Base-by-base conservation (phyloP, 1,140 invertebrate species). In the Coptotermes formosanus region DNA sequence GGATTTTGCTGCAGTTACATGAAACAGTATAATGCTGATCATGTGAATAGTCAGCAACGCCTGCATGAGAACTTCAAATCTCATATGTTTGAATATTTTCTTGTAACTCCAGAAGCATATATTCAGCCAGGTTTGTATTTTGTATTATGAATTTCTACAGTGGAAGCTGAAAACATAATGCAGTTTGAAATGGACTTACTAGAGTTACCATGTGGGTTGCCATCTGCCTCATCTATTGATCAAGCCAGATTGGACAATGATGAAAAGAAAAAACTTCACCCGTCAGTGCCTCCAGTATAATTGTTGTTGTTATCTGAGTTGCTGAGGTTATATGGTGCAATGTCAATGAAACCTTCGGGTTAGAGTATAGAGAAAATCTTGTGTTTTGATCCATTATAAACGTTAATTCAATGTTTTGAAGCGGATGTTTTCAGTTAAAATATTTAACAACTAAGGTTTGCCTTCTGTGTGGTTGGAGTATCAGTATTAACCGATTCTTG, bases 161-260 rank as follows among this genome's bases (percentile, higher is more conserved):
- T 93, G 90, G 95, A 96, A 91, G 95, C 96, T 59, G 95, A 96
- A 90, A 94, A 95, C 89, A 95, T 96, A 84, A 93, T 96, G 91
- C 93, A 95, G 85, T 94, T 94, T 89, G 95, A 96, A 89, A 89
- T 91, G 52, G 93, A 94, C 69, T 89, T 95, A 82, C 89, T 96
- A 9, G 92, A 94, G 86, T 90, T 95, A 88, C 95, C 96, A 3
- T 93, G 94, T 82, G 95, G 95, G 8, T 90, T 96, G 14, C 95
- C 95, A 44, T 94, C 94, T 0, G 93, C 94, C 3, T 92, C 94
- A 0, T 92, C 92, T 14, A 93, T 96, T 82, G 95, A 96, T 88
- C 92, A 94, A 87, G 94, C 94, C 0, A 92, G 95, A 44, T 89
- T 93, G 82, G 92, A 94, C 86, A 92, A 91, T 52, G 94, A 94